phyloP scores from a whole-genome alignment of 2,113 vertebrate species.

The Oreochromis aureus region DNA sequence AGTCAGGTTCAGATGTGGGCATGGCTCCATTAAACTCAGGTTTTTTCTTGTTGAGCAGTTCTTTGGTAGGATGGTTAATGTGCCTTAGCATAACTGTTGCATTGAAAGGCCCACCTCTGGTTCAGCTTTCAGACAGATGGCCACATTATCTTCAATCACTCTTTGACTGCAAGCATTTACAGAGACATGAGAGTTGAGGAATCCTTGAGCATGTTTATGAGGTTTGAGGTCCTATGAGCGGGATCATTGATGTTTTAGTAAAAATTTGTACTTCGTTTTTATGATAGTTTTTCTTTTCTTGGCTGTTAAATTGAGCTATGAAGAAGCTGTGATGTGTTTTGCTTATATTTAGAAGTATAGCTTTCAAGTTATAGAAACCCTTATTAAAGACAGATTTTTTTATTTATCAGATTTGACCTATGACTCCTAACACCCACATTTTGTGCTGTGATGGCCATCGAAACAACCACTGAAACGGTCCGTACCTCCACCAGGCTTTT shows the following conservation, averaged over 20 bases:
- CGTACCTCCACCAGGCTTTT: background rate
- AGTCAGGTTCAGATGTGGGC: background rate
- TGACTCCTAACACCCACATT: background rate
- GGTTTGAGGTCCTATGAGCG: background rate
- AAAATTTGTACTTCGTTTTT: background rate
- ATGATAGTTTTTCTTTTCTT: background rate
- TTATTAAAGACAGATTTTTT: background rate
- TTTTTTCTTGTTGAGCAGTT: background rate
- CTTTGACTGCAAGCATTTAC: background rate
- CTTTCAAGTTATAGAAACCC: background rate
- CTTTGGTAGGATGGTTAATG: background rate
- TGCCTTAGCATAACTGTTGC: background rate
- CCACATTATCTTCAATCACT: background rate
- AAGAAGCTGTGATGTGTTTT: background rate
- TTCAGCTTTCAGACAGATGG: background rate
- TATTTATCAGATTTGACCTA: background rate
- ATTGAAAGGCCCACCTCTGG: background rate
- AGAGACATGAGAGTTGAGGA: background rate
- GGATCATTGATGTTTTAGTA: background rate
- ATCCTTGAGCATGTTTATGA: background rate
- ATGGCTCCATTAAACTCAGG: accelerated
- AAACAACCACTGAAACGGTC: background rate
- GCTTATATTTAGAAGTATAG: background rate
- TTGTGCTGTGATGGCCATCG: background rate
- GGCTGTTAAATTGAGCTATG: background rate